These are phyloP conservation scores for Pachyuromys duprasi DNA, from an alignment of 2,797 vertebrate species.

Conservation along the genomic window DNA sequence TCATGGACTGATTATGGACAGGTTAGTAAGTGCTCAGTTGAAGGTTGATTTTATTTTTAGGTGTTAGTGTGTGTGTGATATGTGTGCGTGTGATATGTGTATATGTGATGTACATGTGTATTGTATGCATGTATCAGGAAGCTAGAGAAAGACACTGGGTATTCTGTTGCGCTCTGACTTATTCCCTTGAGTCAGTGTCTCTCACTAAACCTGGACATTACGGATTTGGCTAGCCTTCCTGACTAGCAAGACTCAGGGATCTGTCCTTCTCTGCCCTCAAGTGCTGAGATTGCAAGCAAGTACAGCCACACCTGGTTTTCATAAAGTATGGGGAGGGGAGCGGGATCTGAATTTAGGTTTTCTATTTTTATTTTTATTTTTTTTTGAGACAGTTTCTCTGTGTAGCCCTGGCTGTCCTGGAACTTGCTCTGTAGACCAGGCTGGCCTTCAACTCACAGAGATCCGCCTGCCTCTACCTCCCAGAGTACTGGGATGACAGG, in stretches of 20 bases:
- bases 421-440: too few species aligned
- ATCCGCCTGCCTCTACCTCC: too few species aligned
- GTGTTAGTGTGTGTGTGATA: background rate
- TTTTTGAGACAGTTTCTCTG: too few species aligned
- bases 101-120: background rate
- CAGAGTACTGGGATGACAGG: too few species aligned
- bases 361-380: background rate
- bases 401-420: too few species aligned
- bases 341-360: background rate
- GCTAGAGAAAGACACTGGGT: background rate
- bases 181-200: background rate
- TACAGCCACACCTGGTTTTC: background rate
- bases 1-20: conserved; percentile 98
- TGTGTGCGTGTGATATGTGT: background rate
- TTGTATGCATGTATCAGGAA: background rate
- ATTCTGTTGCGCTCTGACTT: background rate
- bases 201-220: background rate
- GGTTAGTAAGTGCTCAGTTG: conserved; percentile 87
- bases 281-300: background rate
- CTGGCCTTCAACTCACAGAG: too few species aligned
- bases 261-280: background rate
- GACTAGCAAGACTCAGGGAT: background rate
- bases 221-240: background rate
- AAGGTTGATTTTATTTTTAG: background rate
- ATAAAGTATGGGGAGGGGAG: background rate